A percentile compares a stretch with the other conserved stretches of the same genome.
Evolutionary conservation across 2,113 vertebrate species (phyloP).

Genomic region (Amazona vittata): DNA sequence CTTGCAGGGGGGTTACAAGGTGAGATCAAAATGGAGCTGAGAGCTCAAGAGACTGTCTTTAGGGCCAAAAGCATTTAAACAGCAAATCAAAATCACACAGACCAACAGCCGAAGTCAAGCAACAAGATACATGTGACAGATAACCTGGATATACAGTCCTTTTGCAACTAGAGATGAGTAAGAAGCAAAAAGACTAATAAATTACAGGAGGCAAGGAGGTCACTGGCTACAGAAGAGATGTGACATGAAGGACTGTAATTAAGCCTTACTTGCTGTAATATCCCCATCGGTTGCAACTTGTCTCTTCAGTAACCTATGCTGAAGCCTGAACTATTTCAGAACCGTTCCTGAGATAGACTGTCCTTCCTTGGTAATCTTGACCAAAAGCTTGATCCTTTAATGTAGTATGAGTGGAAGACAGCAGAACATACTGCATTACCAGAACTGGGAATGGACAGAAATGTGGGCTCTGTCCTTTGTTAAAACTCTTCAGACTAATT

Average conservation of each 20-base stretch:
- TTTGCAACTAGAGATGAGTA: background rate
- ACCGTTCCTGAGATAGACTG: background rate
- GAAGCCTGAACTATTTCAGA: background rate
- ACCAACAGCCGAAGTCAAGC: background rate
- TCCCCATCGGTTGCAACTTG: background rate
- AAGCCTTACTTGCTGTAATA: background rate
- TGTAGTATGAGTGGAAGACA: background rate
- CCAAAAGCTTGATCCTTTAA: background rate
- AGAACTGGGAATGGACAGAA: background rate
- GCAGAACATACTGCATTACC: background rate
- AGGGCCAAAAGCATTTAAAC: background rate
- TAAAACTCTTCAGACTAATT: background rate
- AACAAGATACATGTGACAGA: background rate
- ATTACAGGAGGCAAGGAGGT: background rate
- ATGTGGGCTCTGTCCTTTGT: background rate
- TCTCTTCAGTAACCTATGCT: background rate
- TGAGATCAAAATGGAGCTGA: background rate
- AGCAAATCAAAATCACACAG: background rate
- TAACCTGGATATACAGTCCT: background rate
- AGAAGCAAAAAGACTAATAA: background rate
- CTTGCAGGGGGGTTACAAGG: background rate
- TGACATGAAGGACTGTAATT: background rate
- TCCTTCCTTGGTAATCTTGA: background rate
- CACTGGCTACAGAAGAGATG: background rate
- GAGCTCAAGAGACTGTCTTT: background rate